Evolutionary conservation across 2,113 vertebrate genomes (phyloP), one percentile per base, ranked within the genome.

Genomic region (Symphodus melops): DNA sequence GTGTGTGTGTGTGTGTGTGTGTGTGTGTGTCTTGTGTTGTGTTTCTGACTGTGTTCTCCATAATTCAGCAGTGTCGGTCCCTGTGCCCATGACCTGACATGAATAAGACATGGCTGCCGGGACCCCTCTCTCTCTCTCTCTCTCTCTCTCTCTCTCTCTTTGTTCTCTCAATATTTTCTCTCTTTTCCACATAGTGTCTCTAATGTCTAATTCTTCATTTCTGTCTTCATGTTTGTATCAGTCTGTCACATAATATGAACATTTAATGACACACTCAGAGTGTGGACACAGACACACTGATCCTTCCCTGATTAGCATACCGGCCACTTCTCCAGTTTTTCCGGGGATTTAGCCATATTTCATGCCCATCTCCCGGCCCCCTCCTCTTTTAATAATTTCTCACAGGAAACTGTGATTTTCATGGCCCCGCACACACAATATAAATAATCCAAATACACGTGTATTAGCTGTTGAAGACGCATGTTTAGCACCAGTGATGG

Each of bases 31-130:
- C 55, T 33, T 55, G 66, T 48, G 42, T 68, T 36, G 66, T 48
- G 42, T 71, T 36, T 49, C 58, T 64, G 14, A 4, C 49, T 57
- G 54, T 33, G 25, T 59, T 77, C 28, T 84, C 80, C 59, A 82
- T 86, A 69, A 86, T 89, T 89, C 72, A 89, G n/a, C 59, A 80
- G 69, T 36, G 23, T 25, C 14, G 11, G 46, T 73, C 63, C 37
- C 66, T 0, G 8, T 72, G 44, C 73, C 37, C 13, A 42, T 75
- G 77, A 83, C 84, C 81, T 77, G 21, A 72, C 54, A 85, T 82
- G 59, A 83, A 86, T 86, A 83, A 89, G 61, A 78, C 79, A 86
- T 83, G 46, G 39, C 7, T 75, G 52, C 37, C 59, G 20, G 39
- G 62, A 72, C 63, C 58, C 23, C 37, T 51, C 23, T 46, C 39